These are phyloP conservation scores for Poicephalus gulielmi DNA, from an alignment of 2,113 vertebrate species.

Conservation along the genomic window DNA sequence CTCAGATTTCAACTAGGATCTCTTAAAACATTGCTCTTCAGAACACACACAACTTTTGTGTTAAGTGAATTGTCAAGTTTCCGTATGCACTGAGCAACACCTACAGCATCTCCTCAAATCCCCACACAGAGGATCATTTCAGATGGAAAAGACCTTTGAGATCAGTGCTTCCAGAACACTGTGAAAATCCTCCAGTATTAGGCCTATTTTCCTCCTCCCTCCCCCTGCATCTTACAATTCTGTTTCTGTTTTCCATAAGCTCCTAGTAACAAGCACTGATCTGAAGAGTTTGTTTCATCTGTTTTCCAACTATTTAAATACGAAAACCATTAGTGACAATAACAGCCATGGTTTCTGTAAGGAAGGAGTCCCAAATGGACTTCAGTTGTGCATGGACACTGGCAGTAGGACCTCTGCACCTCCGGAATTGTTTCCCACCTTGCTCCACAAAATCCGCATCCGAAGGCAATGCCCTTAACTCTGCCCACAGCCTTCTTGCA, in stretches of 20 bases:
- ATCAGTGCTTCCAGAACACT: background rate
- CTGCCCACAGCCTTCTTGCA: background rate
- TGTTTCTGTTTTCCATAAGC: background rate
- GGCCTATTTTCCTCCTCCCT: background rate
- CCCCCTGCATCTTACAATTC: background rate
- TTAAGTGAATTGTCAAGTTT: background rate
- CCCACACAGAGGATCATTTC: rapidly evolving
- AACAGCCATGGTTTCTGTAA: background rate
- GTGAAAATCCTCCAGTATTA: background rate
- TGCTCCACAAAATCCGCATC: background rate
- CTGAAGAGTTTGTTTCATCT: background rate
- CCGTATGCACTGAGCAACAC: background rate
- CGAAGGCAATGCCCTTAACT: rapidly evolving
- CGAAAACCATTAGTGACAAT: background rate
- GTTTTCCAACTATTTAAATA: background rate
- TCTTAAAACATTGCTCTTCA: rapidly evolving
- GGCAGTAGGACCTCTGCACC: background rate
- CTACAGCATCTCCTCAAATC: background rate
- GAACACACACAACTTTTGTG: background rate
- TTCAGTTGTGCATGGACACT: rapidly evolving
- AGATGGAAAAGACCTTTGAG: background rate
- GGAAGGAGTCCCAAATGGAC: background rate
- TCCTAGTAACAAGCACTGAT: background rate
- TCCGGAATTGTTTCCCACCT: rapidly evolving
- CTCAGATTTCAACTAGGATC: background rate